Base-by-base conservation (phyloP, 2,888 invertebrate genomes). In the Machimus atricapillus region DNA sequence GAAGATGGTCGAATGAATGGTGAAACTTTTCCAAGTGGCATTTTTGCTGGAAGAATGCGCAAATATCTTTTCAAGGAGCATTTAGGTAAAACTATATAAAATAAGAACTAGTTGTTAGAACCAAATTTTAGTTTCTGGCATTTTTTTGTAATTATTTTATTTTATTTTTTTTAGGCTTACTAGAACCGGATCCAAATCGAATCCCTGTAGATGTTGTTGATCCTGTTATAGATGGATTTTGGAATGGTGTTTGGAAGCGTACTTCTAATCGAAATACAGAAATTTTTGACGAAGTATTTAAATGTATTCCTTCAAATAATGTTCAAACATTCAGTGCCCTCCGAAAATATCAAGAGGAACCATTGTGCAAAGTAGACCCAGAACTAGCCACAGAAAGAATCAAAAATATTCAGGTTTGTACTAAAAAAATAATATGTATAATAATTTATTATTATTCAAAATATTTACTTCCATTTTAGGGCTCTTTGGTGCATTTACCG, bases 211-310 rank as follows among this genome's bases (percentile, higher is more conserved):
- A 96, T 90, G 93, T 98, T 0, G 94, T 94, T 74, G 99, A 99
- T 93, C 97, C 98, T 0, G 94, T 96, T 86, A 94, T 94, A 87
- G 95, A 97, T 88, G 92, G 95, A 16, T 99, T 99, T 93, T 99
- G 97, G 92, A 95, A 95, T 89, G 95, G 96, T 89, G 92, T 96
- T 6, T 99, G 99, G 98, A 94, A 96, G 89, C 94, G 94, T 79
- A 96, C 95, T 7, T 98, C 99, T 0, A 94, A 93, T 77, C 93
- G 93, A 56, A 99, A 99, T 91, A 98, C 99, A 0, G 95, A 96
- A 88, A 95, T 98, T 79, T 99, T 96, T 92, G 98, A 99, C 91
- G 95, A 97, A 93, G 97, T 98, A 0, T 99, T 99, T 93, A 96
- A 96, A 90, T 97, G 97, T 89, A 95, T 98, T 90, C 99, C 99